phyloP scores from a whole-genome alignment of 1,140 invertebrate species.

The Drosophila seguyi region DNA sequence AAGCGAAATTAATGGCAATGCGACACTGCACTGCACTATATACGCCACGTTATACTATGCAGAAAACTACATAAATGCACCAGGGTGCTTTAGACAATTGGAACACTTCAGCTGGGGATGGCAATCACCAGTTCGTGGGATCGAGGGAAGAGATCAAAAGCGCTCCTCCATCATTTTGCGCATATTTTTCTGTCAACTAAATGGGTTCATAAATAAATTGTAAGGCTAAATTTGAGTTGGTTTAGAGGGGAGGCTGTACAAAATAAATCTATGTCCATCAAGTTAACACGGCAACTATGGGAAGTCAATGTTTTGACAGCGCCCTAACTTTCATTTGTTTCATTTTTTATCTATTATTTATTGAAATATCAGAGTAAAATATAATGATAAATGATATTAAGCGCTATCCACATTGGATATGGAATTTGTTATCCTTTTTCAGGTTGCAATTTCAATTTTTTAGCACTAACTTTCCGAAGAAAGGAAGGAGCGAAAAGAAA shows the following conservation, averaged over 20 bases:
- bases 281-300: too few species aligned
- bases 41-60: conserved; percentile 10
- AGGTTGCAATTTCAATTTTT: too few species aligned
- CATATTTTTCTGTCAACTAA: conserved; percentile 25
- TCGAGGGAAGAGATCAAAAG: conserved; percentile 41
- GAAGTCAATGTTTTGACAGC: too few species aligned
- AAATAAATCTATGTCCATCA: neutral
- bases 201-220: conserved; percentile 12
- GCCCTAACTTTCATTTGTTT: too few species aligned
- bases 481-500: too few species aligned
- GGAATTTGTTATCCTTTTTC: too few species aligned
- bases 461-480: too few species aligned
- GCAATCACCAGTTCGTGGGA: conserved; percentile 34
- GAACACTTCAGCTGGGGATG: conserved; percentile 45
- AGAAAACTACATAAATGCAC: conserved; percentile 1
- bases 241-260: neutral
- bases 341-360: too few species aligned
- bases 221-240: neutral
- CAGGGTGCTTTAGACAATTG: conserved; percentile 44
- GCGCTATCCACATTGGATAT: too few species aligned
- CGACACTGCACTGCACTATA: conserved; percentile 39
- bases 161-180: conserved; percentile 25
- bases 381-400: too few species aligned
- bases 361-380: too few species aligned
- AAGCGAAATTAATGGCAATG: conserved; percentile 69